These are phyloP conservation scores for Zelostemma sp. DNA, from an alignment of 1,140 invertebrate genomes.

Conservation along the genomic window DNA sequence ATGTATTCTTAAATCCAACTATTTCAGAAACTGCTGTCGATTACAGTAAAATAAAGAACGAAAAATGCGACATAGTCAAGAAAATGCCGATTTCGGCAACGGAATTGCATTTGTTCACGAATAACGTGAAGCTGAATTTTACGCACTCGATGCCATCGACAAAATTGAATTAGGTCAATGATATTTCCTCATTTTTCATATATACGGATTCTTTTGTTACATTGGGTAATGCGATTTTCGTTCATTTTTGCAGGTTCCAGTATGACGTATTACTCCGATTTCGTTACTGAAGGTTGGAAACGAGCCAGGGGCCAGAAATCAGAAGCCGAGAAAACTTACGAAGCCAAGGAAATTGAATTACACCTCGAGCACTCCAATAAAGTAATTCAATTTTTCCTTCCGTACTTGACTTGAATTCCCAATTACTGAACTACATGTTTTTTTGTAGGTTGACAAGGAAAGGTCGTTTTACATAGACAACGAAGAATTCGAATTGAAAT, in stretches of 20 bases:
- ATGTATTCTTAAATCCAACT: not conserved
- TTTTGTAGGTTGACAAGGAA: conserved; percentile 68
- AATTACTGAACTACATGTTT: conserved; percentile 24
- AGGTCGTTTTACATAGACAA: conserved; percentile 82
- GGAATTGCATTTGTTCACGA: conserved; percentile 74
- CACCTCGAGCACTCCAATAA: conserved; percentile 67
- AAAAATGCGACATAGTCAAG: conserved; percentile 72
- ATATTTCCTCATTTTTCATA: too few species aligned
- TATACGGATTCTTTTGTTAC: too few species aligned
- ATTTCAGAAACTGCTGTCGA: conserved; percentile 53
- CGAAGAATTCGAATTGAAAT: conserved; percentile 86
- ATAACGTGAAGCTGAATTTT: conserved; percentile 58
- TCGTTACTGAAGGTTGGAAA: conserved; percentile 78
- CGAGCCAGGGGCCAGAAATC: conserved; percentile 69
- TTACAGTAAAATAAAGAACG: conserved; percentile 73
- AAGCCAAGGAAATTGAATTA: conserved; percentile 77
- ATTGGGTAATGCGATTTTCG: conserved; percentile 4
- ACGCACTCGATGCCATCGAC: conserved; percentile 49
- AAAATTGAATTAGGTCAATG: conserved; percentile 61
- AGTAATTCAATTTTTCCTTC: conserved; percentile 19
- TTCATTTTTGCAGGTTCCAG: conserved; percentile 70
- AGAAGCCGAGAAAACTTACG: conserved; percentile 64
- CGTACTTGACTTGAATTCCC: too few species aligned
- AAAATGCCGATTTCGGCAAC: conserved; percentile 73
- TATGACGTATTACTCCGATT: conserved; percentile 74